Conservation (phyloP, 2,113 vertebrate genomes). For the Bucco capensis region DNA sequence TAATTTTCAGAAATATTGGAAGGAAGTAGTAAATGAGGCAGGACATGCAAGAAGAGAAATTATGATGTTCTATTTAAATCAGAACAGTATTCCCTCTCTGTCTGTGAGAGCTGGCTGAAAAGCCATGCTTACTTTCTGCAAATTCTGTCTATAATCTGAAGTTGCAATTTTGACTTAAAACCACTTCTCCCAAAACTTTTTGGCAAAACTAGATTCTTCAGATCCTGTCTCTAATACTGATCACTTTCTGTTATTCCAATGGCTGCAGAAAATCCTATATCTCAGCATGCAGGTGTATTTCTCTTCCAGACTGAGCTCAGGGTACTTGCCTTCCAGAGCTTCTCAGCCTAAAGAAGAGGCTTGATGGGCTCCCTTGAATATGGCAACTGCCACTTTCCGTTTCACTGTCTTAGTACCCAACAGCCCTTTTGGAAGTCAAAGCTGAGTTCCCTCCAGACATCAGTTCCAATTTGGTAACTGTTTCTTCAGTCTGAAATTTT, state of each 20-base stretch:
- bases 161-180: background rate
- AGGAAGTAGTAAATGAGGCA: background rate
- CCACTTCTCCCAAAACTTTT: background rate
- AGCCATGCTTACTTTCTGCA: background rate
- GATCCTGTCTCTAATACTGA: background rate
- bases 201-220: background rate
- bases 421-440: background rate
- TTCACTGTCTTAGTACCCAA: background rate
- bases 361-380: background rate
- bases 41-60: background rate
- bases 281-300: rapidly evolving
- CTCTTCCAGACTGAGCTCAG: background rate
- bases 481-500: background rate
- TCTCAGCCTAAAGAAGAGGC: background rate
- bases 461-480: background rate
- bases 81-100: background rate
- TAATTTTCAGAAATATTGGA: background rate
- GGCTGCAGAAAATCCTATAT: background rate
- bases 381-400: background rate
- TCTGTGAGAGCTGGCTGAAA: background rate
- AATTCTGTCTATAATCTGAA: background rate
- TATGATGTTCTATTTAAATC: background rate
- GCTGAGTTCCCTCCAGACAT: background rate
- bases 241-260: background rate
- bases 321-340: background rate